phyloP scores from a whole-genome alignment of 1,140 invertebrate species.

The Camponotus floridanus region DNA sequence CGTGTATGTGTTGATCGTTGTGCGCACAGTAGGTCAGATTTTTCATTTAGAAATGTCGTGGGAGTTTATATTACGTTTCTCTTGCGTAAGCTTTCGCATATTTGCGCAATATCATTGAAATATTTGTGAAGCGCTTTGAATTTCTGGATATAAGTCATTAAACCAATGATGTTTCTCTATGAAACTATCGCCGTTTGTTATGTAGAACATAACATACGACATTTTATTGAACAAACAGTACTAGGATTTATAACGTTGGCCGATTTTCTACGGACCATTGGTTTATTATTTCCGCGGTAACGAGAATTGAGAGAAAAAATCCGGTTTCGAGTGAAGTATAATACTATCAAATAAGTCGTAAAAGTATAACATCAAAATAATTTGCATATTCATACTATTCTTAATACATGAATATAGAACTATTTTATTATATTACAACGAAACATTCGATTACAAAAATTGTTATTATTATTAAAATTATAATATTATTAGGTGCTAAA shows the following conservation, averaged over 20 bases:
- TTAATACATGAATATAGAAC: neutral
- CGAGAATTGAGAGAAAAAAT: constrained; percentile 34
- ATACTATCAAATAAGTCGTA: neutral
- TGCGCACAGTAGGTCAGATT: constrained; percentile 47
- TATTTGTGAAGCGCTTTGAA: constrained; percentile 53
- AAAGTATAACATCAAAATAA: constrained; percentile 19
- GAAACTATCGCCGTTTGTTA: constrained; percentile 60
- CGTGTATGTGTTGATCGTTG: constrained; percentile 17
- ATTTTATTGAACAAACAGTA: constrained; percentile 62
- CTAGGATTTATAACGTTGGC: constrained; percentile 45
- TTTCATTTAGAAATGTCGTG: constrained; percentile 54
- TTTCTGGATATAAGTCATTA: constrained; percentile 51
- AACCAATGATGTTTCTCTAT: constrained; percentile 47
- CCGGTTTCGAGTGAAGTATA: no score
- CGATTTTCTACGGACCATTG: constrained; percentile 57
- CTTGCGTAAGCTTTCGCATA: constrained; percentile 34
- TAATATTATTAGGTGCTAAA: neutral
- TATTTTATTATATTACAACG: neutral
- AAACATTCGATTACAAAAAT: neutral
- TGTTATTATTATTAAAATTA: neutral
- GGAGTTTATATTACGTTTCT: constrained; percentile 46
- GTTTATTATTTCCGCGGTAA: constrained; percentile 53
- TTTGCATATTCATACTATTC: constrained; percentile 12
- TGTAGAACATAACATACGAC: constrained; percentile 33
- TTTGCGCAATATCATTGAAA: constrained; percentile 43